phyloP scores from a whole-genome alignment of 1,140 invertebrate genomes.

The Caenorhabditis latens region DNA sequence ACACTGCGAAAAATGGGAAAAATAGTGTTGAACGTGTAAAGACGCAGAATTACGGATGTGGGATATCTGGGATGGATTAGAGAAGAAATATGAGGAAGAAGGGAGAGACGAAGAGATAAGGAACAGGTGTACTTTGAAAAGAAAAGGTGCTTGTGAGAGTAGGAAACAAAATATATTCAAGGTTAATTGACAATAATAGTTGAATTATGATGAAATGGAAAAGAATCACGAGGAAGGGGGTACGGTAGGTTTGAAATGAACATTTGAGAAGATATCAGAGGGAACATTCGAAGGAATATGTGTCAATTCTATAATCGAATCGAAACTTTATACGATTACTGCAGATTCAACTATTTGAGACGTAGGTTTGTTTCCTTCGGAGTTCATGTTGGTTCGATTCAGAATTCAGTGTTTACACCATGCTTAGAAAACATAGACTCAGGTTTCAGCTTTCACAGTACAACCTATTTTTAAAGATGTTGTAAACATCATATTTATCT shows the following conservation, averaged over 20 bases:
- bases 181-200: neutral
- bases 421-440: too few relatives aligned
- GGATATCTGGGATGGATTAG: conserved; percentile 48
- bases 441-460: too few relatives aligned
- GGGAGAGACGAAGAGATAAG: neutral
- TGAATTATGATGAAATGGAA: neutral
- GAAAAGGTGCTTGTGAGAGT: neutral
- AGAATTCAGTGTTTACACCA: too few relatives aligned
- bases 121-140: conserved; percentile 32
- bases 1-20: neutral
- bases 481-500: too few relatives aligned
- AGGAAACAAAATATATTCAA: neutral
- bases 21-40: conserved; percentile 3
- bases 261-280: too few relatives aligned
- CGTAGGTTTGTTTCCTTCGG: too few relatives aligned
- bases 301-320: too few relatives aligned
- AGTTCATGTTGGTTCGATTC: too few relatives aligned
- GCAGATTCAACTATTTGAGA: too few relatives aligned
- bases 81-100: neutral
- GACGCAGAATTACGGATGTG: conserved; percentile 5
- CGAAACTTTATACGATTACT: too few relatives aligned
- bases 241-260: neutral
- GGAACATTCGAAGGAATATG: too few relatives aligned
- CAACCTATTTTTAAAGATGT: too few relatives aligned
- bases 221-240: neutral